Evolutionary conservation across 2,888 invertebrate genomes (phyloP), one percentile per base, ranked within the genome.

Genomic region (Sialis fuliginosa): DNA sequence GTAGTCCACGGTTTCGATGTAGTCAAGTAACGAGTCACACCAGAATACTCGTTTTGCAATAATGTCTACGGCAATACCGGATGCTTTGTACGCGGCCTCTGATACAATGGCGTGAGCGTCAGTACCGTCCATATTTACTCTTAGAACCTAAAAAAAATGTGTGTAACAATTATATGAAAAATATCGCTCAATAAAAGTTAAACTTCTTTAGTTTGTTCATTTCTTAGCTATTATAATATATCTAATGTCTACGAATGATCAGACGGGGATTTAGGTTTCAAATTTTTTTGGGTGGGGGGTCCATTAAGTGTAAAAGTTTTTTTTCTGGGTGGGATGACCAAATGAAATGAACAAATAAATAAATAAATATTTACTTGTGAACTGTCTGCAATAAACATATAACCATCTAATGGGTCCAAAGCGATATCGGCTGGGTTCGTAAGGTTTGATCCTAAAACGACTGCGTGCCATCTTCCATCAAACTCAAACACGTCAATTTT

Each of bases 1-100:
- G 63, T 97, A 98, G 63, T 95, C 90, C 0, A 93, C 88, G 0
- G 92, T 89, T 60, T 96, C 95, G 52, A 98, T 91, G 61, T 95
- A 91, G 66, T 97, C 95, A 46, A 96, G 67, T 9, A 93, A 69
- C 0, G 91, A 87, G 62, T 98, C 97, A 58, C 95, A 93, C 95
- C 96, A 97, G 66, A 88, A 96, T 6, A 98, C 79, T 44, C 96
- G 69, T 57, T 86, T 80, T 0, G 85, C 80, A 30, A 91, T 81
- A n/a, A 87, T 80, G 64, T 97, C 96, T 0, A 92, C 81, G 0
- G 92, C 79, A 7, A 96, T 78, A 4, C 93, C 93, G 1, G 88
- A 86, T 0, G 95, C 95, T 62, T 90, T 88, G 62, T 95, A 91
- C 0, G 95, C 85, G 1, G 93, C 93, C 58, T 91, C 90, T 0